phyloP scores from a whole-genome alignment of 2,113 vertebrate genomes.

The Potamarius usumacintae region DNA sequence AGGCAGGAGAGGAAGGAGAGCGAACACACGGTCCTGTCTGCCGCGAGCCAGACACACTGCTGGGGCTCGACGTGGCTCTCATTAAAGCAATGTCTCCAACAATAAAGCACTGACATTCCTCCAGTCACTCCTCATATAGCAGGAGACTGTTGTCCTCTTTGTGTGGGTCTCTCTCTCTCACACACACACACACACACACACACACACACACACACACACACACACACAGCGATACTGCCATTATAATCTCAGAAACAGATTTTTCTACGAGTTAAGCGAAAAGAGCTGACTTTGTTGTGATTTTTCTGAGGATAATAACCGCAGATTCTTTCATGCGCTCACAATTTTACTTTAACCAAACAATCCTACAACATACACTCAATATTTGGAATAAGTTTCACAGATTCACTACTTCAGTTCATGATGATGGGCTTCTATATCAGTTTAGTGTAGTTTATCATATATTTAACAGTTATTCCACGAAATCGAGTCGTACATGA shows the following conservation, averaged over 20 bases:
- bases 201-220: not conserved
- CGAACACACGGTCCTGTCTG: not conserved
- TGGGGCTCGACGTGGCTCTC: constrained; percentile 52
- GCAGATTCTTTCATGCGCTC: not conserved
- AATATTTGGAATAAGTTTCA: not conserved
- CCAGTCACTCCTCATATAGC: constrained; percentile 55
- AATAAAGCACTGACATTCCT: constrained; percentile 58
- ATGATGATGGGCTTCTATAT: not conserved
- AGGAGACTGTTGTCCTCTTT: not conserved
- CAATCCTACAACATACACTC: not conserved
- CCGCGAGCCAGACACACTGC: constrained; percentile 38
- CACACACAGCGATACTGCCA: not conserved
- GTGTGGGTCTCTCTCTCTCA: not conserved
- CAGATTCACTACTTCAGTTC: not conserved
- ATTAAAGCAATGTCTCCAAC: constrained; percentile 62
- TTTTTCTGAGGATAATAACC: not conserved
- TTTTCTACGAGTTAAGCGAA: not conserved
- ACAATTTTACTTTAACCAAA: not conserved
- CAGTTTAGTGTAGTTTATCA: not conserved
- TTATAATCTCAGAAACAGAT: constrained; percentile 17
- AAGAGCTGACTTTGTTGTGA: not conserved
- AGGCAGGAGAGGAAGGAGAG: constrained; percentile 19
- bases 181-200: not conserved
- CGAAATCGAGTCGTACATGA: too few species aligned
- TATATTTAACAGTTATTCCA: not conserved